Percentiles rank a stretch among this genome's conserved stretches.
Conservation (phyloP, 2,113 vertebrate genomes). For the Sclerurus mexicanus region DNA sequence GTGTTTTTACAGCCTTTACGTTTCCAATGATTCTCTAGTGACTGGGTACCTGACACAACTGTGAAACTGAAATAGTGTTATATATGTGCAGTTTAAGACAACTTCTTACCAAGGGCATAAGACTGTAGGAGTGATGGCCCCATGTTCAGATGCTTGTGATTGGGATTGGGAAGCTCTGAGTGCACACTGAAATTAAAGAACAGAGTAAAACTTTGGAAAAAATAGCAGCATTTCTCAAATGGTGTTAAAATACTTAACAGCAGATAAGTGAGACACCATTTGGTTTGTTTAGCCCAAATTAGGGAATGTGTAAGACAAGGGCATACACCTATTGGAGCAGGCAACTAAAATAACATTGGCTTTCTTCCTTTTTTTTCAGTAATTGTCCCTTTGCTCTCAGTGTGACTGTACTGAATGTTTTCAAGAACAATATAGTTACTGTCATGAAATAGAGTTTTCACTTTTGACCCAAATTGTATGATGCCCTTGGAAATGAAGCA, state of each 20-base stretch:
- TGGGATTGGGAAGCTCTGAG: neutral
- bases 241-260: neutral
- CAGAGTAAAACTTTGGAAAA: neutral
- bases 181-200: neutral
- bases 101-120: neutral
- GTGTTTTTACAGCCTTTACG: neutral
- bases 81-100: neutral
- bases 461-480: neutral
- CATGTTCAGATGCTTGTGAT: neutral
- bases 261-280: neutral
- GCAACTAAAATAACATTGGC: neutral
- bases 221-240: neutral
- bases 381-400: neutral
- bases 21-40: neutral
- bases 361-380: neutral
- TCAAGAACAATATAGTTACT: neutral
- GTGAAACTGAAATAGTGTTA: neutral
- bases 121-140: fast-evolving
- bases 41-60: neutral
- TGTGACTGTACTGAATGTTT: neutral
- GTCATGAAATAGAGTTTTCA: neutral
- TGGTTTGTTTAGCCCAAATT: neutral
- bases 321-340: fast-evolving
- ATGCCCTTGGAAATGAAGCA: neutral
- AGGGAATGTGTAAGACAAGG: neutral